Evolutionary conservation across 2,113 vertebrate species (phyloP).

Genomic region (Danionella cerebrum): DNA sequence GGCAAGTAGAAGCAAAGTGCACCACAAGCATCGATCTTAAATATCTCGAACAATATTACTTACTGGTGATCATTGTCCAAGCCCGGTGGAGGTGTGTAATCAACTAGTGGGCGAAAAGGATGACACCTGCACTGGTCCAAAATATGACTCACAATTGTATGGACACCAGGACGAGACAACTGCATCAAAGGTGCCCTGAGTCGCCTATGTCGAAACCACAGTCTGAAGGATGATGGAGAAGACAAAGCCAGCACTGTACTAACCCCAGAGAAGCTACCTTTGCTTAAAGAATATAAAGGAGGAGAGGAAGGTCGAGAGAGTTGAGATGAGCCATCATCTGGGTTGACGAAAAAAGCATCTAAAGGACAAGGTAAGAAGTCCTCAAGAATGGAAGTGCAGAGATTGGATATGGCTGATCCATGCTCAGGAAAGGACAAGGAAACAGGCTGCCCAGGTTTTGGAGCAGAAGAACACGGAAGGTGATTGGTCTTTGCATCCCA

Average conservation of each 20-base stretch:
- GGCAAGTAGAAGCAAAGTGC: neutral
- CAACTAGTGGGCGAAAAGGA: slow-evolving; percentile 28
- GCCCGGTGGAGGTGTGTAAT: slow-evolving; percentile 32
- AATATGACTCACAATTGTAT: slow-evolving; percentile 22
- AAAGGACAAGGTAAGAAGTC: neutral
- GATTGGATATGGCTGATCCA: neutral
- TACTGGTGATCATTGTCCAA: slow-evolving; percentile 42
- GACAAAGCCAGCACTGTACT: slow-evolving; percentile 34
- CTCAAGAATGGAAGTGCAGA: slow-evolving; percentile 17
- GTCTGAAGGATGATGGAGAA: slow-evolving; percentile 33
- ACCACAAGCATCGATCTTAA: neutral
- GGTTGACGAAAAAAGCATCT: neutral
- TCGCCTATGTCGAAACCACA: slow-evolving; percentile 23
- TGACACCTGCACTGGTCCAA: slow-evolving; percentile 7
- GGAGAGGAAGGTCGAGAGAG: neutral
- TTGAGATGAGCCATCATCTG: neutral
- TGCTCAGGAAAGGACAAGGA: neutral
- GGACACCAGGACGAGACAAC: neutral
- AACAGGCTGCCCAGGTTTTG: neutral
- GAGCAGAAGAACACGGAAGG: neutral
- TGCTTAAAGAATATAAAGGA: neutral
- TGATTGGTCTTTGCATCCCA: slow-evolving; percentile 11
- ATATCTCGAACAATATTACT: neutral
- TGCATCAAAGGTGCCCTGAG: slow-evolving; percentile 4
- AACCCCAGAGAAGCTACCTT: slow-evolving; percentile 24